Evolutionary conservation across 92 coral and sea anemone species (phyloP), one percentile per base, ranked within the genome.

Genomic region (Phymanthus crucifer): DNA sequence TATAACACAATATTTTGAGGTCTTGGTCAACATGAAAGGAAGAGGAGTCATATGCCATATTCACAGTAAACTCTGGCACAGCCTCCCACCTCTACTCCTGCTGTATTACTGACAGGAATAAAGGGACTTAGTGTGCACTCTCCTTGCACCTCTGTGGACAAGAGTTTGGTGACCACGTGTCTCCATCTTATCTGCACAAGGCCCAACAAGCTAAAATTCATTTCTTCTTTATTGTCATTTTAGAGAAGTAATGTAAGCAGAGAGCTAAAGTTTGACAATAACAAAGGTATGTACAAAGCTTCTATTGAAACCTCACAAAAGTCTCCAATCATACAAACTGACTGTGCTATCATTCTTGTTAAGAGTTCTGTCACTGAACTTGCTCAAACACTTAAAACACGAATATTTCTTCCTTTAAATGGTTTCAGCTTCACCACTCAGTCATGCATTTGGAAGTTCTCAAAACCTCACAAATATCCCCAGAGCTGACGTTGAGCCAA

Each of bases 401-500:
- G 4, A 61, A 61, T 26, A 18, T 61, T 29, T n/a, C n/a, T 27
- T 11, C 34, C 18, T 4, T 27, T 61, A 16, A 61, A n/a, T 71
- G 2, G 40, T 71, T 74, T 10, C 79, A 79, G 83, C 76, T 12
- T 68, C 70, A 33, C 19, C 85, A 24, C 56, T 50, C 40, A 64
- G 66, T 35, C 90, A 91, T 40, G 46, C 76, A n/a, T 79, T 85
- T 38, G 90, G 89, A 26, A 80, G 79, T 70, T 70, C 85, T 64
- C 68, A 88, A 40, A 89, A 89, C 32, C 83, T 85, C 19, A 37
- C 76, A 17, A 79, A 67, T 74, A 83, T 84, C 65, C 93, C 93
- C 34, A 68, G 87, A 52, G 97, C 93, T 21, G 92, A 91, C 46
- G 96, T 94, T 0, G 93, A 90, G 46, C 89, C 98, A 9, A 91